Conservation (phyloP, 2,888 invertebrate genomes). For the Monoplex corrugatus region DNA sequence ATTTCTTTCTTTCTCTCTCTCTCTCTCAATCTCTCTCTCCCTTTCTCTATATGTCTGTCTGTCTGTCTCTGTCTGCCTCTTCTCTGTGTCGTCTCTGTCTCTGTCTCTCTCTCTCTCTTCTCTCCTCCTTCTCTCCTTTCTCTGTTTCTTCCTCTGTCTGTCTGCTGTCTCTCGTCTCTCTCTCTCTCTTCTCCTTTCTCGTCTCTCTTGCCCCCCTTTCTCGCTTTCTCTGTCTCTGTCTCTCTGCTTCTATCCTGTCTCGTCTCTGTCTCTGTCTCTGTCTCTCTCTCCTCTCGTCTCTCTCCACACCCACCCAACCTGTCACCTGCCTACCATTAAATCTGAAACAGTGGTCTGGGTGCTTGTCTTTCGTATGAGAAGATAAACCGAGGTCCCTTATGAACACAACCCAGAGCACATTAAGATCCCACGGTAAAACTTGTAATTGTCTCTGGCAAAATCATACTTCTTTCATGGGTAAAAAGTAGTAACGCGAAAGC, state of each 20-base stretch:
- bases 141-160: background rate
- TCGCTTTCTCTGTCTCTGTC: background rate
- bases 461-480: too few species aligned
- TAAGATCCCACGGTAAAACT: background rate
- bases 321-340: background rate
- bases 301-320: background rate
- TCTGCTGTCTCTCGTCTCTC: background rate
- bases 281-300: background rate
- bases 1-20: background rate
- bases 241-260: background rate
- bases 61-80: background rate
- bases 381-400: background rate
- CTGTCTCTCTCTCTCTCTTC: background rate
- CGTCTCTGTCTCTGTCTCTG: background rate
- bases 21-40: too few species aligned
- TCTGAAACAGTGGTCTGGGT: too few species aligned
- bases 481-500: too few species aligned
- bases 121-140: background rate
- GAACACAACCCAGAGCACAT: background rate
- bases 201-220: background rate
- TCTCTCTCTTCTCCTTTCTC: background rate
- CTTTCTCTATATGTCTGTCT: too few species aligned
- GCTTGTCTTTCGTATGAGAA: background rate
- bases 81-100: background rate
- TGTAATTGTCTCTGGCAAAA: too few species aligned